These are phyloP conservation scores for Trichopria drosophilae DNA, from an alignment of 2,888 invertebrate genomes.

Conservation along the genomic window DNA sequence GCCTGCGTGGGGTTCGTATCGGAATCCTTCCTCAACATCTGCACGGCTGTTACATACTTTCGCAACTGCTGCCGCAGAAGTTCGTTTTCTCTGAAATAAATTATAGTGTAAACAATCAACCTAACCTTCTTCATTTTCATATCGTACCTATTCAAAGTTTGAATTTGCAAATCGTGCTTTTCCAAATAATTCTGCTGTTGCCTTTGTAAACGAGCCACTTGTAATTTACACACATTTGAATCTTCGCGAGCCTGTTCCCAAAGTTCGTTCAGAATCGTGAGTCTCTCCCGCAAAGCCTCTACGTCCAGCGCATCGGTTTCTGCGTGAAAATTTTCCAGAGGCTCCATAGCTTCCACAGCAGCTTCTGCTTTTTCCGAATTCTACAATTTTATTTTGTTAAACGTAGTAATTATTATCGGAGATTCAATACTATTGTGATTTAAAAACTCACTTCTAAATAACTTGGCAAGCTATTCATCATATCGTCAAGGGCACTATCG, in stretches of 20 bases:
- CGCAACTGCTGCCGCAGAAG: constrained; percentile 80
- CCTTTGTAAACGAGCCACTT: constrained; percentile 52
- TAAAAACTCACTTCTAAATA: constrained; percentile 55
- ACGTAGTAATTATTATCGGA: not conserved
- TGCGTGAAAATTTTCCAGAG: constrained; percentile 42
- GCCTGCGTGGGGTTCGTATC: constrained; percentile 51
- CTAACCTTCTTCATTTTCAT: constrained; percentile 1
- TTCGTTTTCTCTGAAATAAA: constrained; percentile 75
- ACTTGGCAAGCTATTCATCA: constrained; percentile 51
- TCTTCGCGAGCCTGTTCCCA: constrained; percentile 54
- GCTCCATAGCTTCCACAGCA: constrained; percentile 52
- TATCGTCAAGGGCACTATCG: constrained; percentile 53
- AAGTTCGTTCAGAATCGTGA: constrained; percentile 50
- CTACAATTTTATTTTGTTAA: constrained; percentile 32
- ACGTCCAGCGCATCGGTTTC: constrained; percentile 46
- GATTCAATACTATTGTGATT: not conserved
- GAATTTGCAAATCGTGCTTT: constrained; percentile 60
- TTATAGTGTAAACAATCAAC: constrained; percentile 4
- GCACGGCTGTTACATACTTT: constrained; percentile 87
- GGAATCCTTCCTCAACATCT: constrained; percentile 71
- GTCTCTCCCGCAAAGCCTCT: constrained; percentile 45
- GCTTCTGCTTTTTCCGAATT: constrained; percentile 51
- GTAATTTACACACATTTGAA: constrained; percentile 50
- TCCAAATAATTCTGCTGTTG: constrained; percentile 56
- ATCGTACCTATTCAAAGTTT: constrained; percentile 68